Evolutionary conservation across 2,797 vertebrate species (phyloP), one percentile per base, ranked within the genome.

Genomic region (Labeo calbasu): DNA sequence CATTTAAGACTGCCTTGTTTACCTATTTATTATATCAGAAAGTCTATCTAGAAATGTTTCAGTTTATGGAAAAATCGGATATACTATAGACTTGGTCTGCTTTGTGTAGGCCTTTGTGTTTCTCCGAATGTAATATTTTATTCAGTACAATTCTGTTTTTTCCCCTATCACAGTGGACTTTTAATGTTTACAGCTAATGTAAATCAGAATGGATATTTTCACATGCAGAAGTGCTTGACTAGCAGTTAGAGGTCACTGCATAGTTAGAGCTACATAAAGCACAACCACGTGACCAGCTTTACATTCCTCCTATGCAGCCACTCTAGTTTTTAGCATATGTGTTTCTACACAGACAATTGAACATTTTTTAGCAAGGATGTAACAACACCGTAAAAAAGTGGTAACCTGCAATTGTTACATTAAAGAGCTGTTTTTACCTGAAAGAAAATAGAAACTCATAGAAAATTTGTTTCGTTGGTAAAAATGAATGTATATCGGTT

Each of bases 251-350:
- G 55, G n/a, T 77, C 15, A 48, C 40, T 28, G 46, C 68, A 46
- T 71, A 48, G 21, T 71, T 28, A 57, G 43, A 43, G 5, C 40
- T 63, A 46, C 36, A 11, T 17, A 48, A 53, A 55, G 66, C 57
- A 51, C 51, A 25, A 55, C 55, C 78, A 81, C 78, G 70, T 81
- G 78, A 66, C 48, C 46, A 63, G 14, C 78, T 86, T 84, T 87
- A 84, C 83, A 78, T 84, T 78, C 73, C 66, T 65, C 71, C 11
- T 73, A 48, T 70, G 51, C 23, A 53, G 46, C 61, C 61, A 63
- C 69, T 83, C 55, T 73, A 76, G 72, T 72, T n/a, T 70, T 11
- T 25, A 79, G 32, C 40, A 40, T 40, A 40, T 25, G 12, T 77
- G 55, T 46, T 77, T 63, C 40, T 46, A 46, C 8, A 19, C 14